Base-by-base conservation (phyloP, 2,113 vertebrate genomes). In the Ictidomys tridecemlineatus region DNA sequence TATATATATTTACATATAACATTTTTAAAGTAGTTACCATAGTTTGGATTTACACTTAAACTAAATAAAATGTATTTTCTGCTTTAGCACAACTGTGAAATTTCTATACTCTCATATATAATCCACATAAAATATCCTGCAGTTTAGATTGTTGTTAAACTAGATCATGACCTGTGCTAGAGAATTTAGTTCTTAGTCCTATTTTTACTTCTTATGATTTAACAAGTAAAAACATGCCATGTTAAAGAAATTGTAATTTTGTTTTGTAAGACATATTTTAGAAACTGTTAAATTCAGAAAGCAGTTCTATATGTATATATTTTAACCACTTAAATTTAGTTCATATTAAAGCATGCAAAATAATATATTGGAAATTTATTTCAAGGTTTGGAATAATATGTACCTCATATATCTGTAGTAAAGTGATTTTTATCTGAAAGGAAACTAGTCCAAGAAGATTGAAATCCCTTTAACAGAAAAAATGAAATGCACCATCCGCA, bases 361-460 rank as follows among this genome's bases (percentile, higher is more conserved):
- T 82, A 90, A 85, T 89, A 73, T 89, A 83, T 61, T 85, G 84
- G 45, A 20, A 96, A 95, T 73, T n/a, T 61, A 7, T 89, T 61
- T 2, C 67, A 96, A 92, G 4, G 1, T 79, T 91, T 79, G 0
- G 56, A 97, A 96, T 85, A 74, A 1, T 51, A 89, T 17, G 1
- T 20, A 83, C 24, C 42, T 86, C 34, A 42, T 7, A 26, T 93
- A 91, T 95, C 2, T 97, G 45, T 65, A 82, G 80, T 88, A 95
- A 98, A 86, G 18, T 45, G 26, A 28, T 72, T 98, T 98, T 95
- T 96, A 69, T 79, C 26, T 91, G 85, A 97, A 80, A 72, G 65
- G 34, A 94, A 80, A 30, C 37, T 18, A 45, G 4, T 94, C 82
- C 78, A 94, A 94, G 85, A 91, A 58, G 83, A 28, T 39, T 90